A percentile compares a stretch with the other conserved stretches of the same genome.
phyloP scores from a whole-genome alignment of 2,113 vertebrate genomes.

The Otolemur garnettii region DNA sequence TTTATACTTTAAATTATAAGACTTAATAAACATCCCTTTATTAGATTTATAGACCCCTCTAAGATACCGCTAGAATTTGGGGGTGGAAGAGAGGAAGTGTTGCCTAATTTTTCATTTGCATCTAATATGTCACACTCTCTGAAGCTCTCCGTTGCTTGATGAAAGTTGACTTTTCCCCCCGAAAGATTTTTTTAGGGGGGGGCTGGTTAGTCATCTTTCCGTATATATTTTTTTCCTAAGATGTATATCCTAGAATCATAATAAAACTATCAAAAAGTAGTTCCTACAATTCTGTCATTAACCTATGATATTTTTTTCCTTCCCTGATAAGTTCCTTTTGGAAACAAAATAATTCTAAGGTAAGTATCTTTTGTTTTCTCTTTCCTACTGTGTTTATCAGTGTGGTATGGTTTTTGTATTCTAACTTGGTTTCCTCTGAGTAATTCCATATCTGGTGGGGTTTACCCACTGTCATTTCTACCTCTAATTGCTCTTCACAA shows the following conservation, averaged over 20 bases:
- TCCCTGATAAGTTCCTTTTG: not conserved
- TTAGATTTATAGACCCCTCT: not conserved
- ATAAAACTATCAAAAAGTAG: not conserved
- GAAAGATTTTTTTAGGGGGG: not conserved
- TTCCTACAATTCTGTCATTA: constrained; percentile 33
- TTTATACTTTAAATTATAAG: constrained; percentile 41
- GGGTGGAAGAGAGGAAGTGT: not conserved
- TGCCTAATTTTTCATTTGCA: constrained; percentile 52
- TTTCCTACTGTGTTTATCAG: constrained; percentile 14
- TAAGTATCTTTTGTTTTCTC: constrained; percentile 30
- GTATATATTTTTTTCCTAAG: not conserved
- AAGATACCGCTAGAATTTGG: constrained; percentile 55
- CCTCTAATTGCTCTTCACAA: not conserved
- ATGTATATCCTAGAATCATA: not conserved
- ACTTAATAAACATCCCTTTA: not conserved
- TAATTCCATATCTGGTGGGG: not conserved
- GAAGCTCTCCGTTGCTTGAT: constrained; percentile 22
- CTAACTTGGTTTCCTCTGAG: constrained; percentile 11
- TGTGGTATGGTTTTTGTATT: not conserved
- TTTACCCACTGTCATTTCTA: constrained; percentile 24
- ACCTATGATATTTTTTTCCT: not conserved
- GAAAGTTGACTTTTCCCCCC: not conserved
- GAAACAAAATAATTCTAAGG: constrained; percentile 26
- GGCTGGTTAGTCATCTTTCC: not conserved
- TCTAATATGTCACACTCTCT: not conserved